A percentile compares a stretch with the other conserved stretches of the same genome.
phyloP scores from a whole-genome alignment of 2,797 vertebrate species.

The Darevskia nairensis region DNA sequence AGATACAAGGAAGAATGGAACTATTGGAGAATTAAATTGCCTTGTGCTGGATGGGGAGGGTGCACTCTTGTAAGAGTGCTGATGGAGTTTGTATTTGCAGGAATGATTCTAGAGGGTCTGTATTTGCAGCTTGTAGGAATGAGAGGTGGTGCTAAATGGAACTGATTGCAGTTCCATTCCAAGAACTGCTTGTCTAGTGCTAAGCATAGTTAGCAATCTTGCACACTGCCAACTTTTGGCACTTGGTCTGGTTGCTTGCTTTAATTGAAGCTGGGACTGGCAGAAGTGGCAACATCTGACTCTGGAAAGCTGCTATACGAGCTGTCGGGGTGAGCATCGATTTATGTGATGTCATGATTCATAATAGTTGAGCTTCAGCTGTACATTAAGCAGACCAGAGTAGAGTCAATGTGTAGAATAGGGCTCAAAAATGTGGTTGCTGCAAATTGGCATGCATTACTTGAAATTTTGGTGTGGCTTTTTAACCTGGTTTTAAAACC shows the following conservation, averaged over 20 bases:
- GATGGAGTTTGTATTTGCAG: slow-evolving; percentile 4
- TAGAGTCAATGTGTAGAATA: not conserved
- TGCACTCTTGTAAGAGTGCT: not conserved
- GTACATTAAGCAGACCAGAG: not conserved
- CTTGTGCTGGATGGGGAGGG: not conserved
- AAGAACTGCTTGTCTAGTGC: not conserved
- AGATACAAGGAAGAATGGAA: not conserved
- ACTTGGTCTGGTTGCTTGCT: not conserved
- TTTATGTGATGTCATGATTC: not conserved
- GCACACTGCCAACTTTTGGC: not conserved
- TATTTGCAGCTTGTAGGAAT: not conserved
- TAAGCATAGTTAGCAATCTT: not conserved
- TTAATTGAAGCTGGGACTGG: not conserved
- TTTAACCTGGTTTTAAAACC: not conserved
- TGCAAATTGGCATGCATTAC: not conserved
- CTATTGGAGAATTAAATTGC: not conserved
- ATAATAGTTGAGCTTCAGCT: not conserved
- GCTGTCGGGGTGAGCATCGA: not conserved
- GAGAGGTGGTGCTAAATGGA: not conserved
- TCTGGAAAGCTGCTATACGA: not conserved
- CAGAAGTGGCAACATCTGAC: not conserved
- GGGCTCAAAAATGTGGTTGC: not conserved
- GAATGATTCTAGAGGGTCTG: not conserved
- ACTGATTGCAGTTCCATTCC: too few species aligned
- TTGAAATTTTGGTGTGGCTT: not conserved